phyloP scores from a whole-genome alignment of 2,888 invertebrate species.

The Gisinianus flammeolus region DNA sequence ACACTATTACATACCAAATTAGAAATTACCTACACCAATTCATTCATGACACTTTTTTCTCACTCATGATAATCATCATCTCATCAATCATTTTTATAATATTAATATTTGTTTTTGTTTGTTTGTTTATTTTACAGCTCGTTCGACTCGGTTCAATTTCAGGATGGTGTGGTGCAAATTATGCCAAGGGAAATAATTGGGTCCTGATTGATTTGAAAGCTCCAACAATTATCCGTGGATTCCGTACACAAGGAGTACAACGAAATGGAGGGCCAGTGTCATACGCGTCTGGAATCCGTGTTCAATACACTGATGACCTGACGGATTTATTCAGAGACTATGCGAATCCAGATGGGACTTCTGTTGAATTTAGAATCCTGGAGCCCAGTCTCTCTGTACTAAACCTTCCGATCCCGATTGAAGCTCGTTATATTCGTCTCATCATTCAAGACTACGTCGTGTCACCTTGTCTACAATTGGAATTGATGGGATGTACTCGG shows the following conservation, averaged over 20 bases:
- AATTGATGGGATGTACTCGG: constrained; percentile 86
- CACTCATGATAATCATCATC: too few species aligned
- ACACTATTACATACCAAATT: background rate
- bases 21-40: too few species aligned
- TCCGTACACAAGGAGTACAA: constrained; percentile 86
- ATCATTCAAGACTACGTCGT: constrained; percentile 84
- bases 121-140: constrained; percentile 66
- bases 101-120: background rate
- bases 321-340: constrained; percentile 90
- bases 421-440: constrained; percentile 85
- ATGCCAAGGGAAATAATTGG: constrained; percentile 89
- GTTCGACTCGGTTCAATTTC: constrained; percentile 74
- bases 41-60: too few species aligned
- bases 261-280: constrained; percentile 82
- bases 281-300: constrained; percentile 86
- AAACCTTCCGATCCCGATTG: constrained; percentile 88
- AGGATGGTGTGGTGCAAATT: constrained; percentile 89
- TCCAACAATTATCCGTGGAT: constrained; percentile 86
- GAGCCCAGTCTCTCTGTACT: constrained; percentile 89
- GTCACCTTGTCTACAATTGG: constrained; percentile 86
- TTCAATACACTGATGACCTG: constrained; percentile 85
- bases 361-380: constrained; percentile 87
- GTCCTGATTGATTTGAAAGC: constrained; percentile 84
- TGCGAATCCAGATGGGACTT: constrained; percentile 89
- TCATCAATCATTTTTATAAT: background rate